These are phyloP conservation scores for Lydus trimaculatus DNA, from an alignment of 2,888 invertebrate species.

Conservation along the genomic window DNA sequence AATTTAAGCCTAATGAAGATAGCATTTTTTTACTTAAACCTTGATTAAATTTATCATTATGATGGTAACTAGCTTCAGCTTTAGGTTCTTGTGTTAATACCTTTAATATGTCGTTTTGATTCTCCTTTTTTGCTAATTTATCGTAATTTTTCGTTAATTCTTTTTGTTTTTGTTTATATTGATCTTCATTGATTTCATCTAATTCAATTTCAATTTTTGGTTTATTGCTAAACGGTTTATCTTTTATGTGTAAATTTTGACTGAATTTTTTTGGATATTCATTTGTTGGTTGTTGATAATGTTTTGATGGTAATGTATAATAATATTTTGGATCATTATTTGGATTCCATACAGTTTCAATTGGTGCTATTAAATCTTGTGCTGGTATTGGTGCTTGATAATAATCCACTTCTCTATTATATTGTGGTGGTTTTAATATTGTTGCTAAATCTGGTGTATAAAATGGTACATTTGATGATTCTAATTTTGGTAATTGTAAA, in stretches of 20 bases:
- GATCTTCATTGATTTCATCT: conserved; percentile 58
- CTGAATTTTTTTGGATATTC: conserved; percentile 68
- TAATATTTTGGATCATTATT: conserved; percentile 55
- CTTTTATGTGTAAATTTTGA: conserved; percentile 59
- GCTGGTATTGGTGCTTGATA: conserved; percentile 58
- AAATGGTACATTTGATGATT: conserved; percentile 49
- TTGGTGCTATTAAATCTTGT: conserved; percentile 61
- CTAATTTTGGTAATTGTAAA: conserved; percentile 51
- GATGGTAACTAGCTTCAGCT: conserved; percentile 33
- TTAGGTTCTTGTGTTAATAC: conserved; percentile 39
- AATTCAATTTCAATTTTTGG: conserved; percentile 62
- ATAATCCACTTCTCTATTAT: conserved; percentile 38
- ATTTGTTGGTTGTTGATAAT: conserved; percentile 62
- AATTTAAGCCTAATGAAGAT: conserved; percentile 46
- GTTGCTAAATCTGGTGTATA: conserved; percentile 48
- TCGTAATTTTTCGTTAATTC: conserved; percentile 54
- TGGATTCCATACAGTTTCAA: conserved; percentile 58
- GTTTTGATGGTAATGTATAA: conserved; percentile 57
- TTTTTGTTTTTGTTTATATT: conserved; percentile 52
- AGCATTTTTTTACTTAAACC: conserved; percentile 47
- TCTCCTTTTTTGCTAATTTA: conserved; percentile 63
- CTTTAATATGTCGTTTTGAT: conserved; percentile 62
- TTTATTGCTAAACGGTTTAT: conserved; percentile 52
- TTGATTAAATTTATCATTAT: conserved; percentile 26
- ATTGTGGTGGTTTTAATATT: conserved; percentile 48